These are phyloP conservation scores for Sinocyclocheilus anophthalmus DNA, from an alignment of 2,113 vertebrate genomes.

Conservation along the genomic window DNA sequence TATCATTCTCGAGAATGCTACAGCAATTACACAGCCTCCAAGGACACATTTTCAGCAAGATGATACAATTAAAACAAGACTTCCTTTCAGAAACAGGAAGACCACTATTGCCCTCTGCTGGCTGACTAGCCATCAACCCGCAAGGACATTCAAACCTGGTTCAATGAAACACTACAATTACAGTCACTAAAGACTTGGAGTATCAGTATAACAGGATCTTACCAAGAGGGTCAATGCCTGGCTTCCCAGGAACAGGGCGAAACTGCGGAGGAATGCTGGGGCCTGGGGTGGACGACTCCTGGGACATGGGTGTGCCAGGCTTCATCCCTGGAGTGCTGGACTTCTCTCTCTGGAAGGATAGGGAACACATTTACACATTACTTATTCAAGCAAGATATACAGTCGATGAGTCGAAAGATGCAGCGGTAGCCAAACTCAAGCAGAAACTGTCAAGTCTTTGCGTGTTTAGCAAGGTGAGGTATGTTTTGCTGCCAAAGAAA, in stretches of 20 bases:
- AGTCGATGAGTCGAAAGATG: constrained; percentile 5
- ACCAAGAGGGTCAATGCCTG: constrained; percentile 82
- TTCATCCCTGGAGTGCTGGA: constrained; percentile 88
- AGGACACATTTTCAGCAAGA: not conserved
- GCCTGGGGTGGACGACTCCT: constrained; percentile 76
- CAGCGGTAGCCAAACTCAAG: not conserved
- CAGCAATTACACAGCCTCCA: constrained; percentile 13
- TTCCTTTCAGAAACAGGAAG: constrained; percentile 27
- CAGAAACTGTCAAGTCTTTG: not conserved
- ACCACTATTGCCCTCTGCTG: constrained; percentile 78
- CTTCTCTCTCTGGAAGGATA: constrained; percentile 82
- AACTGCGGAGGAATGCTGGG: constrained; percentile 83
- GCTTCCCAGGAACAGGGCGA: constrained; percentile 75
- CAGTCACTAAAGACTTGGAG: not conserved
- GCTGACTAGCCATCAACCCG: constrained; percentile 50
- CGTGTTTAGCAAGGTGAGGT: not conserved
- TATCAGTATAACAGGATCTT: constrained; percentile 48
- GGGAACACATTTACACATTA: constrained; percentile 5
- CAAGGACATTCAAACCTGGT: constrained; percentile 8
- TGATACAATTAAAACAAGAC: constrained; percentile 19
- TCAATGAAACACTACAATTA: not conserved
- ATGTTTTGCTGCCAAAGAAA: not conserved
- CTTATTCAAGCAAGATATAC: constrained; percentile 3
- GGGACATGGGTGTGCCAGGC: constrained; percentile 86
- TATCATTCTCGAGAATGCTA: not conserved